Evolutionary conservation across 2,797 vertebrate genomes (phyloP).

Genomic region (Semotilus atromaculatus): DNA sequence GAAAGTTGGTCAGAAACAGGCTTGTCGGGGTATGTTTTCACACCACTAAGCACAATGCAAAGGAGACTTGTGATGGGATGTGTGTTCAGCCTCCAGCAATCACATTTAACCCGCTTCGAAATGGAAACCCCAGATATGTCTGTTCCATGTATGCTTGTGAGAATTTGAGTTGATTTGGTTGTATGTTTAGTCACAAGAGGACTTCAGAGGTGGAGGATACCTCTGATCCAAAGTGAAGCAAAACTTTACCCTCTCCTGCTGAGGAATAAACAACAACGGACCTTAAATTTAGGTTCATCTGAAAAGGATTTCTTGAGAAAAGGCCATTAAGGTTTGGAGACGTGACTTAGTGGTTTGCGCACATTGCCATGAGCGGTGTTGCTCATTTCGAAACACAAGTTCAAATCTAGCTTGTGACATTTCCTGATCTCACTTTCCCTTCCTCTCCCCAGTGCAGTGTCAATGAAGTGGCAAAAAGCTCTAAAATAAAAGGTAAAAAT

Average conservation of each 20-base stretch:
- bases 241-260: neutral
- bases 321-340: neutral
- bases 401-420: neutral
- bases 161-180: slow-evolving; percentile 47
- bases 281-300: slow-evolving; percentile 12
- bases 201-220: slow-evolving; percentile 17
- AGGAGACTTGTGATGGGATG: slow-evolving; percentile 6
- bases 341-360: neutral
- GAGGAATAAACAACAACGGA: slow-evolving; percentile 16
- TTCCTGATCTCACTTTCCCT: too few species aligned
- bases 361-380: neutral
- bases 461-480: neutral
- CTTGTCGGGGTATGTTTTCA: slow-evolving; percentile 37
- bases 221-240: slow-evolving; percentile 51
- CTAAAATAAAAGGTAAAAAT: neutral
- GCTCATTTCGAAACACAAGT: neutral
- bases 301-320: neutral
- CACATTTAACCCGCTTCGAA: slow-evolving; percentile 33
- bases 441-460: neutral
- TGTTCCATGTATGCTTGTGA: slow-evolving; percentile 17
- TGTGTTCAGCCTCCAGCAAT: slow-evolving; percentile 22
- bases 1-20: slow-evolving; percentile 49
- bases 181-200: slow-evolving; percentile 34
- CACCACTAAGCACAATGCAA: neutral
- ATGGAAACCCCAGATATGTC: slow-evolving; percentile 46